Percentiles rank a stretch among this genome's conserved stretches.
Evolutionary conservation across 35 echinoderm and acorn worm species (phyloP).

Genomic region (Acanthaster planci): DNA sequence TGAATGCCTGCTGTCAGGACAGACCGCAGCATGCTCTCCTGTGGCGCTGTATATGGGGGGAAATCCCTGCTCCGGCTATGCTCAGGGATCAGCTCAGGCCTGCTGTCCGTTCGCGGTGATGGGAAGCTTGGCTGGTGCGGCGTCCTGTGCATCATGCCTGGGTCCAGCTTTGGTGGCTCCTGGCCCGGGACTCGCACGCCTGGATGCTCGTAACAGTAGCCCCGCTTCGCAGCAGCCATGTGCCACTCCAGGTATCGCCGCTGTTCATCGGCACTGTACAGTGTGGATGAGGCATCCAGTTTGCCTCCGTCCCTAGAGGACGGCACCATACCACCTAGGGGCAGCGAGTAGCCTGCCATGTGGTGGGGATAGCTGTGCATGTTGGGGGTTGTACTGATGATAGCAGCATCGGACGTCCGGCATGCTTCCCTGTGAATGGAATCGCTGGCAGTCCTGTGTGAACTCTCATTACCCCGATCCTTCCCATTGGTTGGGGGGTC

Average conservation of each 20-base stretch:
- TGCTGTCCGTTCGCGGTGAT: slow-evolving; percentile 11
- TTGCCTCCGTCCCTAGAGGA: neutral
- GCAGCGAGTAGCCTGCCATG: slow-evolving; percentile 12
- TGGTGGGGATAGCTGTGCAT: slow-evolving; percentile 31
- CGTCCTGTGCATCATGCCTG: neutral
- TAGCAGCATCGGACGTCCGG: slow-evolving; percentile 20
- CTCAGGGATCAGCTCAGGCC: neutral
- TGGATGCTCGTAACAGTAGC: slow-evolving; percentile 29
- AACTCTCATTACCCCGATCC: neutral
- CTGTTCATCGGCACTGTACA: slow-evolving; percentile 30
- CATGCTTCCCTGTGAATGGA: neutral
- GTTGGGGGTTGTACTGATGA: slow-evolving; percentile 26
- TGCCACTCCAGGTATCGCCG: slow-evolving; percentile 39
- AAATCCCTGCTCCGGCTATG: slow-evolving; percentile 20
- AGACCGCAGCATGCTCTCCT: slow-evolving; percentile 60
- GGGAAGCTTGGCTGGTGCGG: neutral
- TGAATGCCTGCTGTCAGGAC: slow-evolving; percentile 49
- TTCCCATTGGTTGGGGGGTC: neutral
- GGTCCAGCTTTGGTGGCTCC: slow-evolving; percentile 8
- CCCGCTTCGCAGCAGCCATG: slow-evolving; percentile 22
- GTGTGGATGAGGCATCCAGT: neutral
- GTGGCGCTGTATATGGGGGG: neutral
- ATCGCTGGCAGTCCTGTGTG: slow-evolving; percentile 35
- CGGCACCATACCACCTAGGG: neutral
- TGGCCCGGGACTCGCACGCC: neutral